Base-by-base conservation (phyloP, 2,888 invertebrate species). In the Rhogogaster chlorosoma region DNA sequence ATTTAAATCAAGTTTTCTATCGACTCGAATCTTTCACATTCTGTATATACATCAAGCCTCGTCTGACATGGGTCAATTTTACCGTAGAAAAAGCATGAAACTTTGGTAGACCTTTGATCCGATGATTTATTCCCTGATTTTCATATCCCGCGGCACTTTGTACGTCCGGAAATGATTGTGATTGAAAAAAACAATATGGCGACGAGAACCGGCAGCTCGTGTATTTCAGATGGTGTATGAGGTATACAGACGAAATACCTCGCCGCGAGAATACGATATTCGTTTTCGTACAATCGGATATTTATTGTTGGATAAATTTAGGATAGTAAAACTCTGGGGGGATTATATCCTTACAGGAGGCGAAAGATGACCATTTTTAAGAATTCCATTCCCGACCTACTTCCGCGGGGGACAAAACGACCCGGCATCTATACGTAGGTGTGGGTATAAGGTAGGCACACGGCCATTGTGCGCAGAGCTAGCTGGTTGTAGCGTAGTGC, bases 401-500 rank as follows among this genome's bases (percentile, higher is more conserved):
- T 67, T 18, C 18, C 7, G n/a, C 32, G 32, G 32, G 32, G 67
- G 32, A 32, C 18, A 32, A 32, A 32, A 67, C 67, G 67, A 0
- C 67, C 32, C 32, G 15, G 29, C 15, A 57, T 3, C 45, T 53
- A 53, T 53, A 53, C 18, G 6, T 53, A 7, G n/a, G 49, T 49
- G 6, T 15, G 7, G 75, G 45, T 49, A 42, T 42, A 12, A 10
- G 42, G 9, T 12, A 75, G 36, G 38, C 32, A 77, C 49, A 49
- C 45, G 53, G 77, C 77, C 77, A 80, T 80, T 80, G 80, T 80
- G 80, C 80, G 80, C 80, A 80, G 57, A 80, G 57, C 26, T 80
- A 38, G 80, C n/a, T 80, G 36, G 32, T 57, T 38, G 61, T 77
- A 80, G 61, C 80, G 57, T 80, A 61, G 38, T 92, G 93, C 93